Base-by-base conservation (phyloP, 2,888 invertebrate species). In the Cenopis cana region DNA sequence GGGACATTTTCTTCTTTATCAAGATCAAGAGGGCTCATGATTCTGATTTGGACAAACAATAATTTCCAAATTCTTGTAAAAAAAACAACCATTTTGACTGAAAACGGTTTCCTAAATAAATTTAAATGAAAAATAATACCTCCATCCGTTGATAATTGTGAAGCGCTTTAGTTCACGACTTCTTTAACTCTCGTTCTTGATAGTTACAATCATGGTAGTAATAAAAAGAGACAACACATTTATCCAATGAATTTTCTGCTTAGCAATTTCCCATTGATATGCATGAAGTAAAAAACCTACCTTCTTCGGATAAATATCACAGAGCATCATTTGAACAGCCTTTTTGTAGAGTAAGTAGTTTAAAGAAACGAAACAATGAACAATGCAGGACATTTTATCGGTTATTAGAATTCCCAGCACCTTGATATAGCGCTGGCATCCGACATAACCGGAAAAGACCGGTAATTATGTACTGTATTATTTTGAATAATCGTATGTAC, bases 391-490 rank as follows among this genome's bases (percentile, higher is more conserved):
- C 38, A 12, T 24, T 50, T 50, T 57, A 59, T 49, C 50, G 36
- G n/a, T 67, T 59, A 59, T 12, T 50, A 36, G 14, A 18, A 68
- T 60, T 52, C 60, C 54, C 33, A 12, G 17, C 61, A 62, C 54
- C 68, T 67, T 61, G 41, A 41, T 59, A 20, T 20, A 36, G 29
- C 10, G 9, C 55, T 18, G 50, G 56, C 56, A 36, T 12, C 29
- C 29, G 14, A 56, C n/a, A 54, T 38, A 18, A 54, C 52, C n/a
- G 18, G 49, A 9, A 36, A 24, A 61, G n/a, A 61, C 54, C 60
- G 29, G 70, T 70, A 70, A 24, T 55, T 10, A 41, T 50, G 10
- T 59, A 20, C 18, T 14, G 4, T 36, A 33, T 20, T 17, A 38
- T 14, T 46, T 29, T 24, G 36, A 46, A 65, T 46, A 24, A 38